Percentiles rank a stretch among this genome's conserved stretches.
Conservation (phyloP, 1,140 invertebrate species). For the Solenopsis fugax region DNA sequence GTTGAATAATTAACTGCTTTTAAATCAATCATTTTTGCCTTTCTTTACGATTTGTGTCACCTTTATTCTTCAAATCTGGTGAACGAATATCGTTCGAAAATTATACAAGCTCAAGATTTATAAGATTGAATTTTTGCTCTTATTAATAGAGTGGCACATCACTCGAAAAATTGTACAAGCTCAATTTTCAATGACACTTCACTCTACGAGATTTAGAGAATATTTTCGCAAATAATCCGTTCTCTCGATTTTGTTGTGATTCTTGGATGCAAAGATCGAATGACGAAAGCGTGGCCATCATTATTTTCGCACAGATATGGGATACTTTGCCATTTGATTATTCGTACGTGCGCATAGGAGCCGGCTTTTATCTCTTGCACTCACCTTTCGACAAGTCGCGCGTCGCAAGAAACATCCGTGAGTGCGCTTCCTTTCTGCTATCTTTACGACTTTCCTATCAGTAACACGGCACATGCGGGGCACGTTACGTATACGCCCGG, state of each 20-base stretch:
- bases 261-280: neutral
- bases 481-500: slow-evolving; percentile 59
- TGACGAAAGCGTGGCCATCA: neutral
- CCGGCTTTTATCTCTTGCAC: slow-evolving; percentile 63
- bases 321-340: slow-evolving; percentile 9
- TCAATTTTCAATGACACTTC: no score
- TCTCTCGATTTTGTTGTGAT: neutral
- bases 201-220: no score
- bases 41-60: neutral
- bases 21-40: neutral
- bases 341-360: neutral
- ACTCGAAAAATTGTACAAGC: no score
- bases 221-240: neutral
- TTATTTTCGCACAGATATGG: neutral
- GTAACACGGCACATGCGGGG: slow-evolving; percentile 61
- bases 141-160: no score
- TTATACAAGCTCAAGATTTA: no score
- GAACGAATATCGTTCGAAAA: no score
- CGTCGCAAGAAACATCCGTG: slow-evolving; percentile 51
- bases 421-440: slow-evolving; percentile 49
- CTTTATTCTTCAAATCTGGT: neutral
- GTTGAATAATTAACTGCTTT: neutral
- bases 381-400: slow-evolving; percentile 28
- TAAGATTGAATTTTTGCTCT: no score
- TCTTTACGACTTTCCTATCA: slow-evolving; percentile 78